Evolutionary conservation across 2,888 invertebrate species (phyloP).

Genomic region (Atrina japonica): DNA sequence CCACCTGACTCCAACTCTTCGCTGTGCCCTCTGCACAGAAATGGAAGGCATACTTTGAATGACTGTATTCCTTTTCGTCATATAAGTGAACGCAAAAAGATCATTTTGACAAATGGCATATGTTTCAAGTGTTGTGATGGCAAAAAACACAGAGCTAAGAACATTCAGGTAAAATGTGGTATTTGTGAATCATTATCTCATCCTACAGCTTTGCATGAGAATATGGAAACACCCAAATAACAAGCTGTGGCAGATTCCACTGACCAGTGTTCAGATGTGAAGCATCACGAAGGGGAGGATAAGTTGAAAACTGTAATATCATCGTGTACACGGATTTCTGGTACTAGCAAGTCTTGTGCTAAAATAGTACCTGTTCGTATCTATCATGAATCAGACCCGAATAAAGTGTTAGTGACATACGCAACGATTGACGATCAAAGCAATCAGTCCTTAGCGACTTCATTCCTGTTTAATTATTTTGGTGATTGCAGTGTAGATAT

Average conservation of each 20-base stretch:
- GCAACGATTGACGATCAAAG: conserved; percentile 36
- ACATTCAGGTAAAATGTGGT: conserved; percentile 17
- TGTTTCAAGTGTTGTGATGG: conserved; percentile 35
- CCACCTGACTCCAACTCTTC: no score
- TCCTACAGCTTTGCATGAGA: conserved; percentile 28
- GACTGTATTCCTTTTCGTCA: conserved; percentile 25
- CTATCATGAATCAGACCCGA: neutral
- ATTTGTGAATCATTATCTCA: conserved; percentile 20
- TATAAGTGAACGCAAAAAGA: conserved; percentile 23
- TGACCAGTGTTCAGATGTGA: neutral
- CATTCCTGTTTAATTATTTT: conserved; percentile 27
- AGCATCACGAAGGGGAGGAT: conserved; percentile 24
- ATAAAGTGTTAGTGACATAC: conserved; percentile 21
- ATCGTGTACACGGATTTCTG: conserved; percentile 26
- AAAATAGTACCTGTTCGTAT: conserved; percentile 33
- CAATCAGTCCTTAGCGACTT: conserved; percentile 22
- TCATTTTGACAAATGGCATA: conserved; percentile 31
- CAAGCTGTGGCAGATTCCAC: neutral
- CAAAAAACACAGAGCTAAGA: conserved; percentile 24
- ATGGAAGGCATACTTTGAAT: conserved; percentile 15
- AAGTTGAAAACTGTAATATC: conserved; percentile 3
- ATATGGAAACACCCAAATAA: neutral
- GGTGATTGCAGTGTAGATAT: conserved; percentile 1
- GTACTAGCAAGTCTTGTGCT: conserved; percentile 30
- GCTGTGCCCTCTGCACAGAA: conserved; percentile 23